Base-by-base conservation (phyloP, 2,113 vertebrate genomes). In the Astur gentilis region DNA sequence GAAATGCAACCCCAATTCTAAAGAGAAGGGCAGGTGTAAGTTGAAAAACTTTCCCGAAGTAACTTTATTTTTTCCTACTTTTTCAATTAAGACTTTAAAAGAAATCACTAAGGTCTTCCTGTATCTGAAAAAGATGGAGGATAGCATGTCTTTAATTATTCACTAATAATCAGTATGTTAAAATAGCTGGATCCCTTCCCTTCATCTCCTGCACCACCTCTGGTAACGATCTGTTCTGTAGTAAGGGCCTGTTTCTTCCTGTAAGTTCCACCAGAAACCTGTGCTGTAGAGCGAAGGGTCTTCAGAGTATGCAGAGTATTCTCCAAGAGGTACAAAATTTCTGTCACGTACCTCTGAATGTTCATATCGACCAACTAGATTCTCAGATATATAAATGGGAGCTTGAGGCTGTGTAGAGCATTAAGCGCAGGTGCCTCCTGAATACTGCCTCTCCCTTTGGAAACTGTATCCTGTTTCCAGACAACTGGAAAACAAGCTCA, bases 391-490 rank as follows among this genome's bases (percentile, higher is more conserved):
- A 92, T 27, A 91, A 91, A 49, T 57, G 65, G 67, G 40, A 93
- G 82, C 89, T 83, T 69, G 90, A 92, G 77, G 82, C 85, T 65
- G 60, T 73, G 44, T 72, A 49, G 54, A 89, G n/a, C 69, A 62
- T 86, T 86, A 69, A 96, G 86, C 85, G 71, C 92, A 95, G 92
- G 81, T 8, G 54, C 77, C 71, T 52, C 90, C 85, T 85, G 87
- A 36, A 20, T 47, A 9, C 42, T 70, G 64, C 79, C 38, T 64
- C 91, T 89, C 52, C 31, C 58, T 79, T 42, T 34, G 66, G 64
- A 45, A 66, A 31, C 44, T 45, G 8, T 7, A n/a, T 45, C 10
- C 38, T 52, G 4, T 7, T 44, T 55, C 57, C 19, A 83, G 66
- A 69, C 58, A 49, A 6, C 55, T 66, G 69, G 81, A 32, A 42